Evolutionary conservation across 92 coral and sea anemone species (phyloP), one percentile per base, ranked within the genome.

Genomic region (Phenganax stokvisi): DNA sequence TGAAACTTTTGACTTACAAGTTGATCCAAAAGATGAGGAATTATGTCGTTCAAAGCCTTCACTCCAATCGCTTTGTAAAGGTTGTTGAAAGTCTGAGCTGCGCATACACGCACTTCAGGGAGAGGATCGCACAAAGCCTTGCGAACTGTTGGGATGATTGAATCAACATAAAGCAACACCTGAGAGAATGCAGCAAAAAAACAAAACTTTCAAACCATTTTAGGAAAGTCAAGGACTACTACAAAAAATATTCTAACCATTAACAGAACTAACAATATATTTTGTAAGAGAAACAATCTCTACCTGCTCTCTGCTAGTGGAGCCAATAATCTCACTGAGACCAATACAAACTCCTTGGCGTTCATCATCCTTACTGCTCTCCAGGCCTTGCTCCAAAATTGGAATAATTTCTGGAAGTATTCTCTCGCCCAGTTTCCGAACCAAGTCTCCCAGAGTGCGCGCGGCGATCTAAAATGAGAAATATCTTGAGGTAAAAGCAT

Each of bases 271-370:
- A 20, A 20, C 25, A 20, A 20, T 20, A 20, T 20, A 20, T 20
- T 20, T 20, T 20, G 25, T 20, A 20, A 20, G 25, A 20, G 25
- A 20, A 20, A 20, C 25, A 20, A 27, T 55, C 37, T 68, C 16
- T 79, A 92, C 98, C 93, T 94, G 98, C 75, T 94, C 98, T 52
- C 84, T 87, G 89, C 98, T 94, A 71, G 97, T 94, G 15, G 98
- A 94, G 27, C 94, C 86, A 77, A 94, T 92, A 7, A 94, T 94
- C 63, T 94, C 98, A 63, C 97, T 94, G 68, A 94, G 86, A 80
- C 98, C 98, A 84, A 94, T 90, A 79, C 98, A 94, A 12, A 94
- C 98, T 64, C 98, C 98, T 74, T 94, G 98, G 6, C 98, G 90
- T 79, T 94, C 98, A 72, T 91, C 93, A 37, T 87, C 85, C 81